Conservation (phyloP, 2,113 vertebrate species). For the Callionymus lyra region DNA sequence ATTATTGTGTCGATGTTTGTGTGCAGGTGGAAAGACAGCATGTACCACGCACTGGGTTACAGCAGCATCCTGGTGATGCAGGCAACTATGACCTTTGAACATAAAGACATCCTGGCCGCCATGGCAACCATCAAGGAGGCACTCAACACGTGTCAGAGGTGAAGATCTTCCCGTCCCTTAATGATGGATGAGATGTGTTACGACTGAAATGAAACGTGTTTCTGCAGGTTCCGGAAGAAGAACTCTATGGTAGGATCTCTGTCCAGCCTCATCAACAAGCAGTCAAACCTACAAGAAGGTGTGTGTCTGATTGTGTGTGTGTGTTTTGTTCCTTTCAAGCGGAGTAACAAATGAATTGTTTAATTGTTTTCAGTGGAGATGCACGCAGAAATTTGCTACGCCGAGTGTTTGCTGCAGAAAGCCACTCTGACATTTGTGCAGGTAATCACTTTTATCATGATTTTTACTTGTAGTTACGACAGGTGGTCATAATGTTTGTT, state of each 20-base stretch:
- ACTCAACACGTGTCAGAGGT: constrained; percentile 92
- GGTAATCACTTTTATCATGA: constrained; percentile 64
- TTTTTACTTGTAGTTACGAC: too few relatives aligned
- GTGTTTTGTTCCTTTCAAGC: too few relatives aligned
- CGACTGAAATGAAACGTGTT: not conserved
- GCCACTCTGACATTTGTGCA: constrained; percentile 91
- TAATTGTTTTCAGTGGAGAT: constrained; percentile 79
- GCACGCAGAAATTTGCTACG: constrained; percentile 96
- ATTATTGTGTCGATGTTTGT: constrained; percentile 12
- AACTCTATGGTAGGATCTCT: constrained; percentile 83
- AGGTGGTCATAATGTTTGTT: not conserved
- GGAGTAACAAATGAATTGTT: too few relatives aligned
- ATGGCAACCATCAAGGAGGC: constrained; percentile 89
- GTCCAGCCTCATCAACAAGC: constrained; percentile 82
- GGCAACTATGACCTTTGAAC: constrained; percentile 94
- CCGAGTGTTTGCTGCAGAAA: constrained; percentile 94
- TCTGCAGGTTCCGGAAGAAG: constrained; percentile 81
- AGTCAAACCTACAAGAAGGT: constrained; percentile 82
- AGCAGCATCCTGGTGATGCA: constrained; percentile 94
- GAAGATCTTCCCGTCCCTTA: constrained; percentile 35
- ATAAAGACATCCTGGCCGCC: constrained; percentile 86
- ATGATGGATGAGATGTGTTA: too few relatives aligned
- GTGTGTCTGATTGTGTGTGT: too few relatives aligned
- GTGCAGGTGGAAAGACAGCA: constrained; percentile 65
- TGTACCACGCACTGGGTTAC: constrained; percentile 97